A percentile compares a stretch with the other conserved stretches of the same genome.
These are phyloP conservation scores for Aphelocoma californica DNA, from an alignment of 2,797 vertebrate genomes.

Conservation along the genomic window DNA sequence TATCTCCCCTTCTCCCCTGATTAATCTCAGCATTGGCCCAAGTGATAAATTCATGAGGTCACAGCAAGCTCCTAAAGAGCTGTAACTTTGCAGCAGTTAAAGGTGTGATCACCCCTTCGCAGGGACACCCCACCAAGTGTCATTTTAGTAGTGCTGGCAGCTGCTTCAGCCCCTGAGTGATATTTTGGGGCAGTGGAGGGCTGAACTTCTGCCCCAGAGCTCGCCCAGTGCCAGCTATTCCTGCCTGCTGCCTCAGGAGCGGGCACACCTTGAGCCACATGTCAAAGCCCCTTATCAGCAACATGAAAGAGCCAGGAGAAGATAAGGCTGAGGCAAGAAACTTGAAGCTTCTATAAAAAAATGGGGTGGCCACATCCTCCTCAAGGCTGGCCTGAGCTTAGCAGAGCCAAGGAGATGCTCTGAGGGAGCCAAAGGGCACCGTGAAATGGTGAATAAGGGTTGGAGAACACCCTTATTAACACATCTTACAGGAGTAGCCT, in stretches of 20 bases:
- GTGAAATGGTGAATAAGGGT: too few species aligned
- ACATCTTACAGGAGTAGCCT: background rate
- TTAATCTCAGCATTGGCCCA: background rate
- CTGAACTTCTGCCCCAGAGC: background rate
- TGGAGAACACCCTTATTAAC: rapidly evolving
- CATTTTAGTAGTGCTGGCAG: background rate
- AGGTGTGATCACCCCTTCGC: background rate
- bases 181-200: background rate
- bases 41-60: background rate
- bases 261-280: background rate
- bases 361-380: background rate
- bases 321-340: background rate
- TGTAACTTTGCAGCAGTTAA: background rate
- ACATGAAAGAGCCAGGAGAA: background rate
- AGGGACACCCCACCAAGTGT: background rate
- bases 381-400: background rate
- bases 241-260: background rate
- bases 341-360: background rate
- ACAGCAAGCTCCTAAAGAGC: background rate
- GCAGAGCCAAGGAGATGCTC: background rate
- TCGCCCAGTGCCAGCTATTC: background rate
- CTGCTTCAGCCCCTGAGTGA: background rate
- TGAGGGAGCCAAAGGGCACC: background rate
- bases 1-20: background rate
- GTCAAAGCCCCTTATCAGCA: background rate